Evolutionary conservation across 2,113 vertebrate genomes (phyloP), one percentile per base, ranked within the genome.

Genomic region (Carassius gibelio): DNA sequence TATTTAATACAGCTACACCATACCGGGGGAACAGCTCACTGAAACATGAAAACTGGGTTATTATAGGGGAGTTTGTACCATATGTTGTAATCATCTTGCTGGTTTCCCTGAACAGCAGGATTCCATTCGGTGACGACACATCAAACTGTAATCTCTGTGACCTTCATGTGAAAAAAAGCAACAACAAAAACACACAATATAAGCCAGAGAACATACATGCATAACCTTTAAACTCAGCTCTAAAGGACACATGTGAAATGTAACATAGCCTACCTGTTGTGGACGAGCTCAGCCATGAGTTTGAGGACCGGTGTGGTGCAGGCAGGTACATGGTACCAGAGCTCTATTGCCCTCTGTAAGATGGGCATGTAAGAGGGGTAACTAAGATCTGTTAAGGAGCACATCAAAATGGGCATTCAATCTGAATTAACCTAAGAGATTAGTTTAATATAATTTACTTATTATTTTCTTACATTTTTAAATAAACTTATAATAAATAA

Each of bases 51-150:
- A 69, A 69, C 30, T 36, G 36, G 19, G 9, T n/a, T 17, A 72
- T n/a, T 72, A 72, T 42, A 26, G 57, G 19, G 3, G 38, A 48
- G 84, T 4, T 26, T 55, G 17, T 92, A 99, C 98, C 98, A n/a
- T 99, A 99, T 1, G 97, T 99, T 0, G 98, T 99, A 90, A 99
- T 99, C 98, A 99, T 99, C 94, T 99, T 99, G 94, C 98, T 99
- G 0, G 98, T 99, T 91, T 99, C 98, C 89, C 98, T 94, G 92
- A 99, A 99, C 36, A 99, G 94, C 87, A 99, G 94, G 90, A 99
- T 99, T 75, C 98, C 98, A 11, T 99, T 99, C 0, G 98, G 98
- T 0, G 98, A 99, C 38, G 97, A 99, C 55, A 99, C 98, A 13
- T 99, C 98, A 15, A 99, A 99, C 93, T 98, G 98, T 45, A 99